Percentiles rank a stretch among this genome's conserved stretches.
These are phyloP conservation scores for Drosophila trapezifrons DNA, from an alignment of 1,140 invertebrate species.

Conservation along the genomic window DNA sequence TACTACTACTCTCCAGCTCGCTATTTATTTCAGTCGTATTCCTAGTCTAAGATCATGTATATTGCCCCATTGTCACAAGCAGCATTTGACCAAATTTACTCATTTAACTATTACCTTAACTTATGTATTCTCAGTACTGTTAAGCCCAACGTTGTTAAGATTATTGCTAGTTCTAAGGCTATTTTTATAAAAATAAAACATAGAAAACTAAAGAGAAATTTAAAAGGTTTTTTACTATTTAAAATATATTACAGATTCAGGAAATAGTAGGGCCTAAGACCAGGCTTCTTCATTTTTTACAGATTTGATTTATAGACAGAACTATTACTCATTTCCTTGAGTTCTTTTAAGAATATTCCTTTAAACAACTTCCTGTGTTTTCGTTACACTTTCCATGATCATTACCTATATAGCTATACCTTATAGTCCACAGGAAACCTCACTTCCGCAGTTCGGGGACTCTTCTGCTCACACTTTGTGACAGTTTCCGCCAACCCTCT, in stretches of 20 bases:
- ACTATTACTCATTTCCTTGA: neutral
- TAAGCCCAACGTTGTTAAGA: conserved; percentile 57
- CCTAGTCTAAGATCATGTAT: conserved; percentile 62
- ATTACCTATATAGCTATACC: too few species aligned
- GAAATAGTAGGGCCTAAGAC: neutral
- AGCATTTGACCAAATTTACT: conserved; percentile 73
- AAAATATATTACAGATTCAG: neutral
- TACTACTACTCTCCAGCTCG: conserved; percentile 42
- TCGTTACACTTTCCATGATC: neutral
- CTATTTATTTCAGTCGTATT: conserved; percentile 54
- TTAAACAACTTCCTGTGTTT: neutral
- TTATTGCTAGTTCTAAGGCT: conserved; percentile 40
- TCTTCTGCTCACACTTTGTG: conserved; percentile 29
- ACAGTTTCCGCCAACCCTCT: conserved; percentile 46
- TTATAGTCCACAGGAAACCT: conserved; percentile 32
- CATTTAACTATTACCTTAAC: conserved; percentile 50
- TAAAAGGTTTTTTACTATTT: conserved; percentile 1
- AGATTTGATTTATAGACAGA: neutral
- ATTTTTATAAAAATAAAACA: conserved; percentile 68
- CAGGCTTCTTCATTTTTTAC: neutral
- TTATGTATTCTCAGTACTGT: conserved; percentile 46
- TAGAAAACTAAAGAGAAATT: conserved; percentile 33
- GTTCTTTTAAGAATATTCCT: too few species aligned
- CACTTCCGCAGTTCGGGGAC: conserved; percentile 15
- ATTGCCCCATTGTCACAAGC: conserved; percentile 64